A percentile compares a stretch with the other conserved stretches of the same genome.
Evolutionary conservation across 2,797 vertebrate species (phyloP).

Genomic region (Acanthopagrus latus): DNA sequence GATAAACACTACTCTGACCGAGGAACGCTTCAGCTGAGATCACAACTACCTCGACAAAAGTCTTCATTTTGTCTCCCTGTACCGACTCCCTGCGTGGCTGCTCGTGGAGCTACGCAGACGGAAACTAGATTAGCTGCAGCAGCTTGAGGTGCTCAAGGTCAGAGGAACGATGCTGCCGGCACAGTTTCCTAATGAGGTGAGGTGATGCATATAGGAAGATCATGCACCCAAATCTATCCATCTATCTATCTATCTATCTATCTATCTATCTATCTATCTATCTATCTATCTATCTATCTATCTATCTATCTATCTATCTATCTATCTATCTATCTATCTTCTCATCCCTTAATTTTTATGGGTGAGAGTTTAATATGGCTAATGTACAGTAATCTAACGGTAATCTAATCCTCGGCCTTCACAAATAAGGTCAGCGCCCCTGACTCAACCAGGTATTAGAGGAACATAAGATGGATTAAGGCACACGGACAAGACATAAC

Average conservation of each 20-base stretch:
- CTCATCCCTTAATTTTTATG: slow-evolving; percentile 6
- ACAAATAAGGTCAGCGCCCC: slow-evolving; percentile 57
- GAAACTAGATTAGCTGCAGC: slow-evolving; percentile 68
- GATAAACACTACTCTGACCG: neutral
- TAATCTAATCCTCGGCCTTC: slow-evolving; percentile 59
- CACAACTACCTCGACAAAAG: neutral
- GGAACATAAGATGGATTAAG: slow-evolving; percentile 77
- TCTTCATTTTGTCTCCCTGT: slow-evolving; percentile 29
- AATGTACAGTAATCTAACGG: slow-evolving; percentile 37
- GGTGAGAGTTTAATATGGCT: slow-evolving; percentile 35
- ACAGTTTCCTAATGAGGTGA: slow-evolving; percentile 16
- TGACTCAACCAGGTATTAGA: slow-evolving; percentile 73
- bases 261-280: slow-evolving; percentile 17
- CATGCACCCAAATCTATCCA: neutral
- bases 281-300: slow-evolving; percentile 19
- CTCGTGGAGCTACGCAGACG: slow-evolving; percentile 21
- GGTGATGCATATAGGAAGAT: neutral
- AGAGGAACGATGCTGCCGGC: slow-evolving; percentile 34
- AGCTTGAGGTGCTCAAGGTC: slow-evolving; percentile 62
- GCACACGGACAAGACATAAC: slow-evolving; percentile 63
- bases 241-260: slow-evolving; percentile 11
- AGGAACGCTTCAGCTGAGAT: neutral
- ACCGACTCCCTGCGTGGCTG: slow-evolving; percentile 9
- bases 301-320: slow-evolving; percentile 22
- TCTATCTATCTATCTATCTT: neutral